These are phyloP conservation scores for Alethe castanea DNA, from an alignment of 2,113 vertebrate species.

Conservation along the genomic window DNA sequence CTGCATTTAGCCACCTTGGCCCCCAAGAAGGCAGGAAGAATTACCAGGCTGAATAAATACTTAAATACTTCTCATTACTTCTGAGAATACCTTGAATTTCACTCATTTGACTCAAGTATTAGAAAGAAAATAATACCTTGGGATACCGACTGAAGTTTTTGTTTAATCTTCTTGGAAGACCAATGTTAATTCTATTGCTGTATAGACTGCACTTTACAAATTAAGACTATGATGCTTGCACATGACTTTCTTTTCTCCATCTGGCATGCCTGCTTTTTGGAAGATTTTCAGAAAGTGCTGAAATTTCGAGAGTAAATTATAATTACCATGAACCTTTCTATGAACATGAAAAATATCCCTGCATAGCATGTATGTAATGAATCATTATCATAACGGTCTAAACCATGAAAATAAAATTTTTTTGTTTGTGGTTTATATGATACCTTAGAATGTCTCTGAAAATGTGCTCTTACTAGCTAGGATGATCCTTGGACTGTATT, in stretches of 20 bases:
- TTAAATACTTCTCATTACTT: background rate
- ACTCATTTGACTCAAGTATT: background rate
- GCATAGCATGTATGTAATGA: background rate
- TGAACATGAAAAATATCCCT: background rate
- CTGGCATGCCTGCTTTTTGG: background rate
- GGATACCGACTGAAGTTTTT: background rate
- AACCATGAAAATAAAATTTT: background rate
- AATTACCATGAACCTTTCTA: background rate
- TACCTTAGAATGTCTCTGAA: background rate
- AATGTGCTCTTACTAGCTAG: background rate
- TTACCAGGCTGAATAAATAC: background rate
- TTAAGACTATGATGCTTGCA: background rate
- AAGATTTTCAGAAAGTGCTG: background rate
- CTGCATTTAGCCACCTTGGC: background rate
- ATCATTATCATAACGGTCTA: background rate
- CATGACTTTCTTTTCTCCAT: background rate
- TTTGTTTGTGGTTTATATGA: background rate
- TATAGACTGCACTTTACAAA: background rate
- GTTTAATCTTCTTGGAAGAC: background rate
- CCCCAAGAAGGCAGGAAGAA: background rate
- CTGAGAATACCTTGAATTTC: background rate
- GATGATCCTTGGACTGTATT: background rate
- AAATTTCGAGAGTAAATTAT: background rate
- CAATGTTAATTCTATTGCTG: background rate
- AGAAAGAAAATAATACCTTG: background rate